Evolutionary conservation across 2,113 vertebrate genomes (phyloP).

Genomic region (Salminus brasiliensis): DNA sequence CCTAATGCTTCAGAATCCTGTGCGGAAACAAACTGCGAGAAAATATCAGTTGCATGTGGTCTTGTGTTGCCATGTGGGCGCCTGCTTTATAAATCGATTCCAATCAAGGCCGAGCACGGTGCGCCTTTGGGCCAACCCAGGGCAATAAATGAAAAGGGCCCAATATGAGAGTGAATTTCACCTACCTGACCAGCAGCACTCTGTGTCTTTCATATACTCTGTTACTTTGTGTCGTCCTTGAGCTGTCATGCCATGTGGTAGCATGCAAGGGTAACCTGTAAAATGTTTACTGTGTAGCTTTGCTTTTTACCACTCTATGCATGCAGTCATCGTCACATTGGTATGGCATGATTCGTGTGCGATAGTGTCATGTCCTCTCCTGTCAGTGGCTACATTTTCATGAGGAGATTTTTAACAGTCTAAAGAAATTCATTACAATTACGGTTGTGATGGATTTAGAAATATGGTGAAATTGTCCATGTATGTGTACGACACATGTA

Average conservation of each 20-base stretch:
- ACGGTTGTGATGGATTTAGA: too few species aligned
- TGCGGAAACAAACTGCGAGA: not conserved
- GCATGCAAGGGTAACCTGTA: not conserved
- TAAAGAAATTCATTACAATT: too few species aligned
- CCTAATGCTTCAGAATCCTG: not conserved
- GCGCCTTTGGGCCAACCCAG: not conserved
- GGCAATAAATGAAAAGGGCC: conserved; percentile 3
- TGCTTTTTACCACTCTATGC: not conserved
- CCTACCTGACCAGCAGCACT: not conserved
- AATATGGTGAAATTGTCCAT: too few species aligned
- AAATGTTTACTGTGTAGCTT: not conserved
- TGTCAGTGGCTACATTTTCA: too few species aligned
- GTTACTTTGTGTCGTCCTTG: not conserved
- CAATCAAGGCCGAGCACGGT: not conserved
- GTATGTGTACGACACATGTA: too few species aligned
- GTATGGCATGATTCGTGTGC: too few species aligned
- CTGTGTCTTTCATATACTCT: not conserved
- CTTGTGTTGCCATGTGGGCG: not conserved
- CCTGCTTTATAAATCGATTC: conserved; percentile 3
- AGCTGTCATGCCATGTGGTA: not conserved
- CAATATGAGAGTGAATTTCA: conserved; percentile 8
- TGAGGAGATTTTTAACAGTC: too few species aligned
- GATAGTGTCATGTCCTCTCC: too few species aligned
- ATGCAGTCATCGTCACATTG: too few species aligned
- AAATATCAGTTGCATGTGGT: not conserved